These are phyloP conservation scores for Hemithea aestivaria DNA, from an alignment of 2,888 invertebrate genomes.

Conservation along the genomic window DNA sequence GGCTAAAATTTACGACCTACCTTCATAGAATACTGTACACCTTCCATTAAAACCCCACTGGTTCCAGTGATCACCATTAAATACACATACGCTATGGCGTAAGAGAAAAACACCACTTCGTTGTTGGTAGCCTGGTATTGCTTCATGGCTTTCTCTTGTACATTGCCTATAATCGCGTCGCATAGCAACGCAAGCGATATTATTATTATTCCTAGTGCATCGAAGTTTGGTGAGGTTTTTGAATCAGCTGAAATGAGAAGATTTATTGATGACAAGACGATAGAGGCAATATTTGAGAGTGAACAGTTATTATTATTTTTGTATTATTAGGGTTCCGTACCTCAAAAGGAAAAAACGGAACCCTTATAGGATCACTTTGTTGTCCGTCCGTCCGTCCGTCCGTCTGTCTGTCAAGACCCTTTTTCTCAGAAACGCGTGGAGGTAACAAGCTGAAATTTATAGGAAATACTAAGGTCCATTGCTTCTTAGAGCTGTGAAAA, in stretches of 20 bases:
- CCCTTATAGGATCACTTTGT: no score
- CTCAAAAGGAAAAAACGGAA: no score
- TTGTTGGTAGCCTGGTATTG: conserved; percentile 89
- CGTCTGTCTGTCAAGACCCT: no score
- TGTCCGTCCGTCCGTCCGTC: no score
- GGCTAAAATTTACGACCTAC: conserved; percentile 64
- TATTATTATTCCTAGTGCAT: conserved; percentile 84
- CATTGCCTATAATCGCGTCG: conserved; percentile 97
- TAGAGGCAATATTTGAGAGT: no score
- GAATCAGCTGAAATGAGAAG: conserved; percentile 81
- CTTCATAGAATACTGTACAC: conserved; percentile 86
- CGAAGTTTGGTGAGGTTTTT: conserved; percentile 86
- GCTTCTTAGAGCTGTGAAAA: no score
- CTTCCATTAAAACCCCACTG: conserved; percentile 86
- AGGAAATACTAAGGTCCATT: no score
- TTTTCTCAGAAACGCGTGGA: no score
- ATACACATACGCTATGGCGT: conserved; percentile 91
- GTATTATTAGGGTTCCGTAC: no score
- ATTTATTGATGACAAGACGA: no score
- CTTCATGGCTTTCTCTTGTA: conserved; percentile 97
- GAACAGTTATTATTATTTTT: no score
- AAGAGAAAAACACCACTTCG: conserved; percentile 96
- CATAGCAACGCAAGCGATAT: conserved; percentile 92
- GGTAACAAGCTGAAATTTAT: no score
- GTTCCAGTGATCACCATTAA: conserved; percentile 85